These are phyloP conservation scores for Xenotilapia caudafasciata DNA, from an alignment of 2,113 vertebrate genomes.

Conservation along the genomic window DNA sequence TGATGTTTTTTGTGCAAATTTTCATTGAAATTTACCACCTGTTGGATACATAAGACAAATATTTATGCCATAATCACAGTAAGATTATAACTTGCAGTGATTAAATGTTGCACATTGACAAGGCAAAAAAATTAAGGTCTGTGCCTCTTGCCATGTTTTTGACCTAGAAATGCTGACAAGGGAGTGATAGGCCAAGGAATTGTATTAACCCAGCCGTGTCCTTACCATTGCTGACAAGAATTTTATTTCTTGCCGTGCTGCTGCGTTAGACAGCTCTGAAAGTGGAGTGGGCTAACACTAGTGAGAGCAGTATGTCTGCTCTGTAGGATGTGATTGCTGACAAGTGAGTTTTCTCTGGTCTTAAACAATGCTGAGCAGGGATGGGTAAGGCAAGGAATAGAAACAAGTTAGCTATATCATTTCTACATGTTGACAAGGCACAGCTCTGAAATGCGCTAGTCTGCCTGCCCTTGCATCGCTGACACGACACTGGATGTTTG, in stretches of 20 bases:
- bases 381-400: not conserved
- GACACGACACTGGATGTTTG: constrained; percentile 33
- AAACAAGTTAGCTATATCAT: constrained; percentile 10
- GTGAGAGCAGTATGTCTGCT: not conserved
- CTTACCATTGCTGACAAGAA: constrained; percentile 16
- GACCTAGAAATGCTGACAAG: constrained; percentile 36
- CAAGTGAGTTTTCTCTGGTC: not conserved
- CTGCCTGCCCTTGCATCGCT: not conserved
- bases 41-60: not conserved
- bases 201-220: constrained; percentile 19
- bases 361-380: not conserved
- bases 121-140: constrained; percentile 11
- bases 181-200: constrained; percentile 18
- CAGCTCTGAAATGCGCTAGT: not conserved
- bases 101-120: constrained; percentile 10
- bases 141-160: not conserved
- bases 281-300: not conserved
- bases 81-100: not conserved
- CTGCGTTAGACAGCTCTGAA: constrained; percentile 5
- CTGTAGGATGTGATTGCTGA: constrained; percentile 5
- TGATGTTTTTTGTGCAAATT: not conserved
- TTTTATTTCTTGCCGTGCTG: not conserved
- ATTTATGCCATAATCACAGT: not conserved
- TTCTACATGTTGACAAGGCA: constrained; percentile 35
- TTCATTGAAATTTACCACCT: not conserved